Conservation (phyloP, 1,140 invertebrate species). For the Lasaia peninsularis region DNA sequence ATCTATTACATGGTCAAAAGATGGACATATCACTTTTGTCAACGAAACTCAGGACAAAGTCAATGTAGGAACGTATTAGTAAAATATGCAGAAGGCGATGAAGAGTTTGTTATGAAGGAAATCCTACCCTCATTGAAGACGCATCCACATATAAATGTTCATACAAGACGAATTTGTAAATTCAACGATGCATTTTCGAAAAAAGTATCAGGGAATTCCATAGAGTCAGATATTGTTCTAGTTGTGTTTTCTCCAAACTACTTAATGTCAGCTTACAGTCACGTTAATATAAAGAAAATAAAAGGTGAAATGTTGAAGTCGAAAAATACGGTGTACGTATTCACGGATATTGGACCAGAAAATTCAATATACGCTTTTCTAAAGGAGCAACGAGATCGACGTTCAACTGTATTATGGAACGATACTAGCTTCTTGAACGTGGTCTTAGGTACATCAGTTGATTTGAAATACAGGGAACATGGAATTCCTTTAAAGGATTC, state of each 20-base stretch:
- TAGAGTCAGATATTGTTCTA: constrained; percentile 35
- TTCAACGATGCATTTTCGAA: neutral
- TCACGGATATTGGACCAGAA: constrained; percentile 57
- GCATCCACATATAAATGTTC: constrained; percentile 39
- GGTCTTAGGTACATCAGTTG: constrained; percentile 29
- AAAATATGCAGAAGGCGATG: constrained; percentile 48
- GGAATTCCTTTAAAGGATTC: constrained; percentile 12
- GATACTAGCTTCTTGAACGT: constrained; percentile 57
- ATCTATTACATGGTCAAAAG: constrained; percentile 42
- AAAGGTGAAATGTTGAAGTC: constrained; percentile 61
- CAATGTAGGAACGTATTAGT: constrained; percentile 36
- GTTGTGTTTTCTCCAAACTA: constrained; percentile 65
- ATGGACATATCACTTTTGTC: constrained; percentile 26
- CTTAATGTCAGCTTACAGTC: constrained; percentile 53
- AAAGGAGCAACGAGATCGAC: constrained; percentile 53
- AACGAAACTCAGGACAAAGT: constrained; percentile 17
- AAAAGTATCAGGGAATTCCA: neutral
- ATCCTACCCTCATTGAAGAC: constrained; percentile 44
- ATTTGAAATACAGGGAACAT: constrained; percentile 10
- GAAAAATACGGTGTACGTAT: constrained; percentile 58
- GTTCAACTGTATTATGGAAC: constrained; percentile 51
- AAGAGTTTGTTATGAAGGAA: constrained; percentile 58
- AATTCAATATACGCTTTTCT: constrained; percentile 66
- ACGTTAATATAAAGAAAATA: constrained; percentile 67
- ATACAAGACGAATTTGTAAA: constrained; percentile 37